A percentile compares a stretch with the other conserved stretches of the same genome.
Conservation (phyloP, 64 coral and sea anemone species). For the Montipora cactus region DNA sequence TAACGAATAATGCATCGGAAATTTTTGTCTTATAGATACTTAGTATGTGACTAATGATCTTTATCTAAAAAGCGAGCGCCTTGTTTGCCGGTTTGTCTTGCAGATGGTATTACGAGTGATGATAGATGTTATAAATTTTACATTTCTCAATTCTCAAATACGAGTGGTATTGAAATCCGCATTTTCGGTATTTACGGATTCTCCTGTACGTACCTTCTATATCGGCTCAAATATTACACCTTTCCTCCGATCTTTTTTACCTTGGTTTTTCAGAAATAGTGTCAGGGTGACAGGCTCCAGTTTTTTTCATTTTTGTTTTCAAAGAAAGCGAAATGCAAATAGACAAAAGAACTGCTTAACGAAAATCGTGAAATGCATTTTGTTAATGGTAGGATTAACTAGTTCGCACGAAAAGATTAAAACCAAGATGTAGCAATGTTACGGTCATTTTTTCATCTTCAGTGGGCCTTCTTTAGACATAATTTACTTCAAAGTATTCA, state of each 20-base stretch:
- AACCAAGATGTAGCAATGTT: neutral
- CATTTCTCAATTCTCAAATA: neutral
- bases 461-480: neutral
- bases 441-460: neutral
- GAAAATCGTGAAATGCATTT: neutral
- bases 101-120: neutral
- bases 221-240: neutral
- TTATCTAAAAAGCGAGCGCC: no score
- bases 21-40: no score
- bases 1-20: neutral
- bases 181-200: neutral
- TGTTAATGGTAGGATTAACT: neutral
- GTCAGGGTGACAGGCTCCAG: no score
- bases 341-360: neutral
- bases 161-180: neutral
- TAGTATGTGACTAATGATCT: no score
- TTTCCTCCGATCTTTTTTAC: neutral
- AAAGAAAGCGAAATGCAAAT: neutral
- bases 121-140: slow-evolving; percentile 16
- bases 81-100: neutral
- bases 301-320: neutral
- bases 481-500: neutral
- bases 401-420: neutral
- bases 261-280: no score
- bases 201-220: neutral